phyloP scores from a whole-genome alignment of 1,140 invertebrate species.

The Holotrichia oblita region DNA sequence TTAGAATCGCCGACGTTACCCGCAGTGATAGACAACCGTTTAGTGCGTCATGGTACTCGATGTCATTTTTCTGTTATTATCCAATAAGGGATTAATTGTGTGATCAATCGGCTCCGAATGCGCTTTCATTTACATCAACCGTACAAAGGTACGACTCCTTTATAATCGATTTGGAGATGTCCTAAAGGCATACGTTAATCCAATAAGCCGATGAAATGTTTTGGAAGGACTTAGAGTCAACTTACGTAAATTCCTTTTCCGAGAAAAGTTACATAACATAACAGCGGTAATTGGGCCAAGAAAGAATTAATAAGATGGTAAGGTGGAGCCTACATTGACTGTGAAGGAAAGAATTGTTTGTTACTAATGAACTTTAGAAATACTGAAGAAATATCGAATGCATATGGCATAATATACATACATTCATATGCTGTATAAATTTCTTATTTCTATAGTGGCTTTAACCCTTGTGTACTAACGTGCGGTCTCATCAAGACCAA shows the following conservation, averaged over 20 bases:
- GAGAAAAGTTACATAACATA: too few species aligned
- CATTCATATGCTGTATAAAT: too few species aligned
- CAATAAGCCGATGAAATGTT: neutral
- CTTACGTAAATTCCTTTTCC: neutral
- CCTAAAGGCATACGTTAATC: constrained; percentile 7
- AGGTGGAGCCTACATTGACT: too few species aligned
- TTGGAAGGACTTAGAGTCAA: neutral
- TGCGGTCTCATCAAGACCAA: too few species aligned
- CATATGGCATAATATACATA: too few species aligned
- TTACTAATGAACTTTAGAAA: too few species aligned
- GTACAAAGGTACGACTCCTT: neutral
- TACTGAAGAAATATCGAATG: too few species aligned
- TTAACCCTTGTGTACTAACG: too few species aligned
- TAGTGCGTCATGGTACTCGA: constrained; percentile 5
- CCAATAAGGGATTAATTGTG: constrained; percentile 30
- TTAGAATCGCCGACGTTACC: constrained; percentile 41
- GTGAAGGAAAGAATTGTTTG: too few species aligned
- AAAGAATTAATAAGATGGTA: too few species aligned
- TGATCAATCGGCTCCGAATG: neutral
- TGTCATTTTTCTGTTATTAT: constrained; percentile 27
- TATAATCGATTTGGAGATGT: constrained; percentile 13
- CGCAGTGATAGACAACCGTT: constrained; percentile 42
- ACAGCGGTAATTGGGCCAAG: too few species aligned
- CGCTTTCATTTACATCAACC: neutral
- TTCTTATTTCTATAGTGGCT: too few species aligned